Evolutionary conservation across 2,797 vertebrate species (phyloP), one percentile per base, ranked within the genome.

Genomic region (Lycodopsis pacificus): DNA sequence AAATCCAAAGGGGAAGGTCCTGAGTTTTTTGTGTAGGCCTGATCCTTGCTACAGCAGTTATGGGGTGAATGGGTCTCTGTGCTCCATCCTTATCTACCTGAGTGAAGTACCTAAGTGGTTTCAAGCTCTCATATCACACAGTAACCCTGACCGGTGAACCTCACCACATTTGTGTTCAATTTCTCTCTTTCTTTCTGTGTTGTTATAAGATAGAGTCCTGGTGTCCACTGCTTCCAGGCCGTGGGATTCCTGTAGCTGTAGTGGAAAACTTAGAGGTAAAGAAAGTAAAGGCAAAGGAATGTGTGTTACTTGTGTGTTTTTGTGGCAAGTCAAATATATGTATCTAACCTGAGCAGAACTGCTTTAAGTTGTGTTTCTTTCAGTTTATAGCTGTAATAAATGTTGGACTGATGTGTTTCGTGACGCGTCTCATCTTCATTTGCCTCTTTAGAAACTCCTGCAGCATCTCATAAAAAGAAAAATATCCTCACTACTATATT

Each of bases 81-180:
- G 96, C 91, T 97, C 97, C 73, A 94, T 96, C 79, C 93, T 97
- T 91, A 96, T 97, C 95, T 97, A 97, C 94, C 96, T 97, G 93
- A 97, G 96, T 5, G 78, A 91, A 83, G 76, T 89, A 83, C 44
- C 10, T 1, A 9, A 32, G 2, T 27, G 12, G 14, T 76, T 78
- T 79, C n/a, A 69, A 65, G 22, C 25, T 30, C 30, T 40, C 11
- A 53, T 10, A 32, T 11, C 8, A 46, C 8, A 56, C 46, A 36
- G 10, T 34, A 13, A 30, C 22, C 7, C 15, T 30, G 36, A 6
- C 25, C n/a, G 22, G 14, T 17, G 5, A 40, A 62, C 7, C 19
- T 64, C 40, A 14, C n/a, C 2, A 36, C 56, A 75, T 36, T 36
- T 38, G 36, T 22, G 13, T 17, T 36, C 5, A n/a, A 22, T 61